Evolutionary conservation across 1,140 invertebrate genomes (phyloP).

Genomic region (Phortica variegata): DNA sequence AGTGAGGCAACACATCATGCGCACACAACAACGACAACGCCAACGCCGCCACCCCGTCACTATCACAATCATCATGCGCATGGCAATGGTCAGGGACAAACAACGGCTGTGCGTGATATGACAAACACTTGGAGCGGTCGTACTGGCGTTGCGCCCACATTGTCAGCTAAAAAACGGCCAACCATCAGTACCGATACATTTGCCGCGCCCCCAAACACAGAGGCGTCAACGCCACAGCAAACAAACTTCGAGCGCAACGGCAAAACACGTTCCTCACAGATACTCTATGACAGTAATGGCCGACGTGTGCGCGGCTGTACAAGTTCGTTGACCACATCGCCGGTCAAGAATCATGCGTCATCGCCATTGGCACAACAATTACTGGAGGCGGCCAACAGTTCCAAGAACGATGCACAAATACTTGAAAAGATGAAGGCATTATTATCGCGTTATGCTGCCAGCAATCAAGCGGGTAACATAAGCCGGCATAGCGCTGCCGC

Average conservation of each 20-base stretch:
- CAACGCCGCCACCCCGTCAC: constrained; percentile 7
- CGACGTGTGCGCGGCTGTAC: constrained; percentile 57
- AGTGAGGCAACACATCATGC: background rate
- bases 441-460: constrained; percentile 65
- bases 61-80: background rate
- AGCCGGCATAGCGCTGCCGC: constrained; percentile 35
- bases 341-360: constrained; percentile 62
- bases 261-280: constrained; percentile 65
- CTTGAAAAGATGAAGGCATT: constrained; percentile 72
- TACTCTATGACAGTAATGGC: constrained; percentile 63
- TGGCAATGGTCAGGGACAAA: constrained; percentile 49
- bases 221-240: constrained; percentile 6
- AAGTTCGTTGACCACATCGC: constrained; percentile 57
- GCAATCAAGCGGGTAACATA: constrained; percentile 41
- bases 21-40: background rate
- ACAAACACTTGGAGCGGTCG: constrained; percentile 74
- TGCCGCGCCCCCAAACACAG: constrained; percentile 57
- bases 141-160: constrained; percentile 24
- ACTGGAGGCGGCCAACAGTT: constrained; percentile 67
- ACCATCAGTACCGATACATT: constrained; percentile 70
- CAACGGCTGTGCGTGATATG: constrained; percentile 55
- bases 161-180: constrained; percentile 60
- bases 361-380: constrained; percentile 70
- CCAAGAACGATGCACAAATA: constrained; percentile 69
- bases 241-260: constrained; percentile 64